Percentiles rank a stretch among this genome's conserved stretches.
Evolutionary conservation across 2,113 vertebrate genomes (phyloP).

Genomic region (Silurus meridionalis): DNA sequence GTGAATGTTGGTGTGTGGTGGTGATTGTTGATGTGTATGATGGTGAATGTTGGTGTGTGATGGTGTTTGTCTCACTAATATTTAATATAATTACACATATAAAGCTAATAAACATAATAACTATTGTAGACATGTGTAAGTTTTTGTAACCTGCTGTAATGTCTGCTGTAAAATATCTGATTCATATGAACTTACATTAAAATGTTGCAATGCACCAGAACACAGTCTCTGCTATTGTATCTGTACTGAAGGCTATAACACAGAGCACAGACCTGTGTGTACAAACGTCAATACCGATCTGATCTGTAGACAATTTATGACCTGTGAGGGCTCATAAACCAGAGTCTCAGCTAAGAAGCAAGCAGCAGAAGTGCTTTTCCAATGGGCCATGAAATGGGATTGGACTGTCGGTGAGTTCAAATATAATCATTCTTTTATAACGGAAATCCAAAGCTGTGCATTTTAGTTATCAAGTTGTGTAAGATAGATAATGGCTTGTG

Average conservation of each 20-base stretch:
- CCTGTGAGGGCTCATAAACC: not conserved
- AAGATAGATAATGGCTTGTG: not conserved
- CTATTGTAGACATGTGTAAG: not conserved
- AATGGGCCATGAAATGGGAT: constrained; percentile 33
- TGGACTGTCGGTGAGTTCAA: not conserved
- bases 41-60: too few relatives aligned
- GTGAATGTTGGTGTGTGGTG: too few relatives aligned
- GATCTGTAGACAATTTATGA: constrained; percentile 26
- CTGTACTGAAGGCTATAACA: not conserved
- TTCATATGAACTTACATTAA: not conserved
- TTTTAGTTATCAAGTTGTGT: not conserved
- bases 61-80: too few relatives aligned
- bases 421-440: constrained; percentile 13
- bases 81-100: too few relatives aligned
- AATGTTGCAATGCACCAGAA: not conserved
- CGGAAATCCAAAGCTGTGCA: not conserved
- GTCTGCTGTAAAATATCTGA: not conserved
- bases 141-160: not conserved
- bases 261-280: not conserved
- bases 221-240: too few relatives aligned
- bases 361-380: constrained; percentile 19
- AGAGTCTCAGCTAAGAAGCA: not conserved
- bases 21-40: too few relatives aligned
- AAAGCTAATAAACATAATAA: too few relatives aligned
- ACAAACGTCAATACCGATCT: not conserved